A percentile compares a stretch with the other conserved stretches of the same genome.
Conservation (phyloP, 2,113 vertebrate genomes). For the Platichthys stellatus region DNA sequence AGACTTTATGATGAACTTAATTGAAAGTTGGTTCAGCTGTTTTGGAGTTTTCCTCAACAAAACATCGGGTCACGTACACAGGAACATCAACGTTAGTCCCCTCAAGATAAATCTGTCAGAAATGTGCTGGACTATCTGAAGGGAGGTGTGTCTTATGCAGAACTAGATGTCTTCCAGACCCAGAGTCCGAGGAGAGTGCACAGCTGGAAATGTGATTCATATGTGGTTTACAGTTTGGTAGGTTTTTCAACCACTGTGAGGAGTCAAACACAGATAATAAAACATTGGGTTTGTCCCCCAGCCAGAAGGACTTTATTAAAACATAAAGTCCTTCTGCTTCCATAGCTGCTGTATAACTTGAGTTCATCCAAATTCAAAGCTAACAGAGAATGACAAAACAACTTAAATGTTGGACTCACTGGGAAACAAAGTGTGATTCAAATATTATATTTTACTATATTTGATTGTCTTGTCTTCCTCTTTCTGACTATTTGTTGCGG, state of each 20-base stretch:
- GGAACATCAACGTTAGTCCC: neutral
- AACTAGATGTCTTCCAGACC: slow-evolving; percentile 15
- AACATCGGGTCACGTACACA: neutral
- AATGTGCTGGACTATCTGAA: slow-evolving; percentile 10
- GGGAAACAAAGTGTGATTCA: neutral
- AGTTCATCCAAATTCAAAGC: too few species aligned
- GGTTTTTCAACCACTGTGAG: slow-evolving; percentile 20
- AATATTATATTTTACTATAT: neutral
- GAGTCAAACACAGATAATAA: neutral
- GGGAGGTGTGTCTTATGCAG: neutral
- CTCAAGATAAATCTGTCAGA: neutral
- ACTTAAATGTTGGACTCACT: too few species aligned
- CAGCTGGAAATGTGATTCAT: slow-evolving; percentile 9
- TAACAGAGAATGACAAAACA: too few species aligned
- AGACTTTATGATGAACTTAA: neutral
- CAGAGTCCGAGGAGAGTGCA: slow-evolving; percentile 5
- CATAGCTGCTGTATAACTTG: too few species aligned
- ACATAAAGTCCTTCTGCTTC: too few species aligned
- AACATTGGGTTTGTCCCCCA: too few species aligned
- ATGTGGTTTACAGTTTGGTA: slow-evolving; percentile 16
- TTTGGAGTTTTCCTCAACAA: neutral
- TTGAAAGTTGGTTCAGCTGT: neutral
- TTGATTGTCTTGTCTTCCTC: neutral
- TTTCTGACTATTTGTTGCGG: neutral
- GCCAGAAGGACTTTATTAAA: too few species aligned